Conservation (phyloP, 2,113 vertebrate genomes). For the Hepsetus odoe region DNA sequence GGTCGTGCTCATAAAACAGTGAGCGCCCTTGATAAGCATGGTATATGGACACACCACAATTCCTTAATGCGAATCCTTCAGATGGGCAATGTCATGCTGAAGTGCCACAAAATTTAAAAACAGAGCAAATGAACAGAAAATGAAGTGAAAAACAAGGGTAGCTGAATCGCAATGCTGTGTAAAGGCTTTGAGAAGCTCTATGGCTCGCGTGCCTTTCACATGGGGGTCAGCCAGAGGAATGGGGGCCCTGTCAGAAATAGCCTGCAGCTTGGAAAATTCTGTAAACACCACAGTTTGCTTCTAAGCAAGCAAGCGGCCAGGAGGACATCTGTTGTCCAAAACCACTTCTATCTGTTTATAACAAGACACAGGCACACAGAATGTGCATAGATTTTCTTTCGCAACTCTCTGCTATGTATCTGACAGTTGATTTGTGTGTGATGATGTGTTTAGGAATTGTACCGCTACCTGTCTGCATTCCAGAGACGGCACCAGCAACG, state of each 20-base stretch:
- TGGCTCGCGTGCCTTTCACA: constrained; percentile 45
- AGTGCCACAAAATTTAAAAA: too few species aligned
- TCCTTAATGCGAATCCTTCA: too few species aligned
- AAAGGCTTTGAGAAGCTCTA: constrained; percentile 6
- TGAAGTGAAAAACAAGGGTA: not conserved
- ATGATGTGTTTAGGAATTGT: not conserved
- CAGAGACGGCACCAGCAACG: not conserved
- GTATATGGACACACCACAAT: too few species aligned
- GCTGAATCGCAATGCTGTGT: constrained; percentile 23
- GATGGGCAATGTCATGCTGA: too few species aligned
- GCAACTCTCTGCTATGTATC: not conserved
- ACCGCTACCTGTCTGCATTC: constrained; percentile 1
- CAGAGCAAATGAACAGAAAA: constrained; percentile 30
- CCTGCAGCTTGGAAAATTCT: constrained; percentile 73
- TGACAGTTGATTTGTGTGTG: not conserved
- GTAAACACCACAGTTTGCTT: constrained; percentile 65
- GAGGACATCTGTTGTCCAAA: constrained; percentile 29
- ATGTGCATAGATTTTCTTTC: not conserved
- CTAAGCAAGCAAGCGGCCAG: constrained; percentile 49
- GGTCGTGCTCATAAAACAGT: too few species aligned
- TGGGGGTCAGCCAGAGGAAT: constrained; percentile 56
- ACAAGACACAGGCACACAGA: constrained; percentile 29
- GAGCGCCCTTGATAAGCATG: too few species aligned
- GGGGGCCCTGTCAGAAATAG: constrained; percentile 65
- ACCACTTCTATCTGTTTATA: constrained; percentile 28